A percentile compares a stretch with the other conserved stretches of the same genome.
phyloP scores from a whole-genome alignment of 1,140 invertebrate genomes.

The Adelges cooleyi region DNA sequence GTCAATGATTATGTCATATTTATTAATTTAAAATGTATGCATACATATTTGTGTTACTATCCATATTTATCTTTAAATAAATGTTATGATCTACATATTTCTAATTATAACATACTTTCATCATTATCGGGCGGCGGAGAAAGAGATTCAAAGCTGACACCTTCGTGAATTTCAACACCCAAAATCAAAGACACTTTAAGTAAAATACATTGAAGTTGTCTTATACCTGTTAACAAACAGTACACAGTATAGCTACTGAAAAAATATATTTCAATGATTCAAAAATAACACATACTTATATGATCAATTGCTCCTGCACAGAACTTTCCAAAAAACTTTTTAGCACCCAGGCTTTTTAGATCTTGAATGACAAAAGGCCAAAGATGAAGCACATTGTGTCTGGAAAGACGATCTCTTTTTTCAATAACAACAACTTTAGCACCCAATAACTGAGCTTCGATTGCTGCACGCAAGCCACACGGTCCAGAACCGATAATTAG shows the following conservation, averaged over 20 bases:
- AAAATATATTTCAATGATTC: too few relatives aligned
- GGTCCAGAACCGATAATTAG: conserved; percentile 91
- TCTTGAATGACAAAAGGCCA: conserved; percentile 99
- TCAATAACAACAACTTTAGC: conserved; percentile 89
- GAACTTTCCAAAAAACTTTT: conserved; percentile 98
- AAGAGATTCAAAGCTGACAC: conserved; percentile 76
- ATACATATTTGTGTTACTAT: too few relatives aligned
- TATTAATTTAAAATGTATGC: too few relatives aligned
- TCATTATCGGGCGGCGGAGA: conserved; percentile 61
- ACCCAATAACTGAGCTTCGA: conserved; percentile 91
- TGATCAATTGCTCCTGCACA: conserved; percentile 97
- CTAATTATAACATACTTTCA: conserved; percentile 54
- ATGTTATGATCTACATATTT: background rate
- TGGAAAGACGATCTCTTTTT: conserved; percentile 80
- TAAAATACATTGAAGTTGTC: conserved; percentile 89
- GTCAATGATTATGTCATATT: too few relatives aligned
- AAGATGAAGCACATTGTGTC: conserved; percentile 96
- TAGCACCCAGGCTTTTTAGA: conserved; percentile 83
- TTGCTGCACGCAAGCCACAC: conserved; percentile 86
- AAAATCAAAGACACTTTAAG: conserved; percentile 88
- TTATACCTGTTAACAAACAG: conserved; percentile 55
- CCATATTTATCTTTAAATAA: background rate
- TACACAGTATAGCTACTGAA: background rate
- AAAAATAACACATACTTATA: conserved; percentile 59
- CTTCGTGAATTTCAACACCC: conserved; percentile 94